A percentile compares a stretch with the other conserved stretches of the same genome.
phyloP scores from a whole-genome alignment of 2,797 vertebrate genomes.

The Gallinago solitaria region DNA sequence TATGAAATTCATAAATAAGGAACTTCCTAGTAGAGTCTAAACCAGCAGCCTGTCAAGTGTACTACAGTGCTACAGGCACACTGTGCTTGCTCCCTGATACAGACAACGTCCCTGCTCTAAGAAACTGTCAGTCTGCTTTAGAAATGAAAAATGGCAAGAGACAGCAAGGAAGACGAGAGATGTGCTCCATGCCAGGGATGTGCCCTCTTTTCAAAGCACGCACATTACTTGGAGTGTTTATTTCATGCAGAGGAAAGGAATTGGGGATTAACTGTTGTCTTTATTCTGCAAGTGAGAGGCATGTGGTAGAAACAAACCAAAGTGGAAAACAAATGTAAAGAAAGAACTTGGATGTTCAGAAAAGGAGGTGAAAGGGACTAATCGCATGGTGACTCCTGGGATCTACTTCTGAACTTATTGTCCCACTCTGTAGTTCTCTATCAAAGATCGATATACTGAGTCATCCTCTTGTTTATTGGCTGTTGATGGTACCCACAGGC shows the following conservation, averaged over 20 bases:
- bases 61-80: neutral
- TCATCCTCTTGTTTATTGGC: slow-evolving; percentile 15
- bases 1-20: neutral
- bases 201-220: neutral
- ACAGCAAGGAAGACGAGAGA: neutral
- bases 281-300: neutral
- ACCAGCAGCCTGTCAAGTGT: neutral
- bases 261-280: neutral
- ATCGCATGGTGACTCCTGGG: neutral
- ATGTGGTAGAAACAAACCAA: neutral
- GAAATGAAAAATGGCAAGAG: neutral
- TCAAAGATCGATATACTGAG: neutral
- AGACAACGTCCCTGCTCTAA: neutral
- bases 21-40: neutral
- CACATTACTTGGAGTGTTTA: neutral
- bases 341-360: neutral
- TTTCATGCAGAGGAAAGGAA: neutral
- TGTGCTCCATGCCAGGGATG: neutral
- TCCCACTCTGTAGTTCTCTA: neutral
- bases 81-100: neutral
- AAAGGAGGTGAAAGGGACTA: neutral
- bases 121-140: neutral
- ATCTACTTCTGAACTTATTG: neutral
- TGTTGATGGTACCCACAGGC: neutral
- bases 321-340: neutral